A percentile compares a stretch with the other conserved stretches of the same genome.
phyloP scores from a whole-genome alignment of 2,113 vertebrate genomes.

The Orycteropus afer region DNA sequence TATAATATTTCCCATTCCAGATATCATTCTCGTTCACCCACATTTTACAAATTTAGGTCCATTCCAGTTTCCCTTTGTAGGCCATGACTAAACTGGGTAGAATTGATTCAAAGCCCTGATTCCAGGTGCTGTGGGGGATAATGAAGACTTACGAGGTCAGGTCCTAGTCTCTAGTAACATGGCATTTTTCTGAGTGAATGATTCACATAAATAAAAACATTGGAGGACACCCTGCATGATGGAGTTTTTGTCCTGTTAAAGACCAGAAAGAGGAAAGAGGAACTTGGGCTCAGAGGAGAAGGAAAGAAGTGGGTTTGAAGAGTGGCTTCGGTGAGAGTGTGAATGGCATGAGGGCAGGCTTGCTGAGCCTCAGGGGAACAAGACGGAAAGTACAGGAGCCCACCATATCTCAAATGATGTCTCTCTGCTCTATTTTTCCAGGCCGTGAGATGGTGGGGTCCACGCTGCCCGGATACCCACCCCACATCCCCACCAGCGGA shows the following conservation, averaged over 20 bases:
- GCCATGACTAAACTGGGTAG: not conserved
- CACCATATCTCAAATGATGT: not conserved
- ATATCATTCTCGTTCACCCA: not conserved
- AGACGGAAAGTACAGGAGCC: not conserved
- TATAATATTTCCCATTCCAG: not conserved
- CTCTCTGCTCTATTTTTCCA: conserved; percentile 76
- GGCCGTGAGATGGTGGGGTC: conserved; percentile 94
- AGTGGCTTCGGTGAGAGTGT: not conserved
- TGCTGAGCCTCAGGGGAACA: not conserved
- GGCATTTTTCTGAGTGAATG: not conserved
- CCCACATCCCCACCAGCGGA: conserved; percentile 91
- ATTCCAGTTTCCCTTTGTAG: not conserved
- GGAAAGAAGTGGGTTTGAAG: not conserved
- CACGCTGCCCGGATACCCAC: conserved; percentile 94
- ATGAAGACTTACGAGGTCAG: not conserved
- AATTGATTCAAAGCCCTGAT: not conserved
- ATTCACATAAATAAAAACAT: not conserved
- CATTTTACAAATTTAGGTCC: not conserved
- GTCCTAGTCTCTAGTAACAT: not conserved
- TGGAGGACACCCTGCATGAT: not conserved
- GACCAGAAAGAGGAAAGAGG: not conserved
- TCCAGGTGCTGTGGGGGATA: not conserved
- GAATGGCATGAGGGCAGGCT: not conserved
- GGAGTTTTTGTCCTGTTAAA: not conserved
- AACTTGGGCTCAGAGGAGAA: not conserved